Conservation (phyloP, 2,113 vertebrate species). For the Mystacornis crossleyi region DNA sequence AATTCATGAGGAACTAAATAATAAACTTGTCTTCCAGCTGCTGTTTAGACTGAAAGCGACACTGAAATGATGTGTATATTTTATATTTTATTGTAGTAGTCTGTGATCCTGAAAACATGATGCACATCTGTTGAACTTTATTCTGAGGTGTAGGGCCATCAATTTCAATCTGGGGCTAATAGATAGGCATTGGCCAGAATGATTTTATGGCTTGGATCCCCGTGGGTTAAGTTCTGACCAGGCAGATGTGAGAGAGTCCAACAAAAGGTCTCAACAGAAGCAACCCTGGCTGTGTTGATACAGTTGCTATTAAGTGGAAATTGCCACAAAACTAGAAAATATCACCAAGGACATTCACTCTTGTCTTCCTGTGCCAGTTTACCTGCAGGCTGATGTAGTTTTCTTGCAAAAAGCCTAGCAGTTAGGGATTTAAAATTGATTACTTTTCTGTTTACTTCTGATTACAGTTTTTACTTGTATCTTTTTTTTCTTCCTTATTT, state of each 20-base stretch:
- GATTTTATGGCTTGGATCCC: background rate
- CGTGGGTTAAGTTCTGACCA: background rate
- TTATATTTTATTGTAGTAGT: background rate
- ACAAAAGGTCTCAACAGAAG: background rate
- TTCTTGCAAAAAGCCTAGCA: background rate
- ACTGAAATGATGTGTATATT: background rate
- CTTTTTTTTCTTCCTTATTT: background rate
- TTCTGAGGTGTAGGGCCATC: background rate
- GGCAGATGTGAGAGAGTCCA: background rate
- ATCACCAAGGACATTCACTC: background rate
- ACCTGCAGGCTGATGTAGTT: background rate
- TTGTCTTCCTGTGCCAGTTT: background rate
- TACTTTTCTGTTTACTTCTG: slow-evolving; percentile 7
- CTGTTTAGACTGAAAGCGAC: background rate
- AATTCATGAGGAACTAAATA: background rate
- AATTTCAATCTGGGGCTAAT: background rate
- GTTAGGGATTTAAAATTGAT: background rate
- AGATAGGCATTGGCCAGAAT: rapidly evolving
- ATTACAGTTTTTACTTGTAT: background rate
- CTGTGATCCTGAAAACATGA: background rate
- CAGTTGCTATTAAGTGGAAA: background rate
- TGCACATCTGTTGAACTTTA: background rate
- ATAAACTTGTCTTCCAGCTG: background rate
- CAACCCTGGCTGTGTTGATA: background rate
- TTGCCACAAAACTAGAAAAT: background rate